Base-by-base conservation (phyloP, 2,888 invertebrate genomes). In the Eilema griseolum region DNA sequence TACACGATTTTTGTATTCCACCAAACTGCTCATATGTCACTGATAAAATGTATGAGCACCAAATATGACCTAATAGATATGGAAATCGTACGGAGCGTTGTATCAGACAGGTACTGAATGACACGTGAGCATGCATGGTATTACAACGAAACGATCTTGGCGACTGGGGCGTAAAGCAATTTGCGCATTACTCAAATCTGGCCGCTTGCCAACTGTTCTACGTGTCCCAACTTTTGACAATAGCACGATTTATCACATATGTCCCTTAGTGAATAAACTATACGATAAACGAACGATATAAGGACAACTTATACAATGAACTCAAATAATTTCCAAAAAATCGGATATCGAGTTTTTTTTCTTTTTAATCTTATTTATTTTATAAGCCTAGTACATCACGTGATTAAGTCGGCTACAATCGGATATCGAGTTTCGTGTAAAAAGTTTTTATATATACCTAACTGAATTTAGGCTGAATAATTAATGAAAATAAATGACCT, bases 161-260 rank as follows among this genome's bases (percentile, higher is more conserved):
- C 64, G 61, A 61, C 60, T 57, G 61, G 70, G 72, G 76, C 66
- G 77, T 80, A 77, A 86, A 78, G 73, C 77, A 83, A 83, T 85
- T 85, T 83, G 76, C 79, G 78, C 77, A 72, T 84, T 80, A 83
- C 82, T 83, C 69, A 57, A 71, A 78, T 74, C 80, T 86, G 87
- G 87, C 79, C 52, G 61, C 31, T 41, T 62, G 86, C 85, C 86
- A 84, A 71, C 73, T n/a, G 46, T 24, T 73, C 79, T 79, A 77
- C 79, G 79, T 79, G 79, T 71, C 66, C 71, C 46, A 84, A 86
- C 79, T 84, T 85, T 85, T 79, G 84, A 84, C 83, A 83, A 75
- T 74, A 73, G 71, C 60, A 73, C 69, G 79, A 83, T 87, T 86
- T 84, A 86, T 81, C 70, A 69, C 72, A 67, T 56, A 52, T 75